Base-by-base conservation (phyloP, 2,797 vertebrate genomes). In the Manis crassicaudata region DNA sequence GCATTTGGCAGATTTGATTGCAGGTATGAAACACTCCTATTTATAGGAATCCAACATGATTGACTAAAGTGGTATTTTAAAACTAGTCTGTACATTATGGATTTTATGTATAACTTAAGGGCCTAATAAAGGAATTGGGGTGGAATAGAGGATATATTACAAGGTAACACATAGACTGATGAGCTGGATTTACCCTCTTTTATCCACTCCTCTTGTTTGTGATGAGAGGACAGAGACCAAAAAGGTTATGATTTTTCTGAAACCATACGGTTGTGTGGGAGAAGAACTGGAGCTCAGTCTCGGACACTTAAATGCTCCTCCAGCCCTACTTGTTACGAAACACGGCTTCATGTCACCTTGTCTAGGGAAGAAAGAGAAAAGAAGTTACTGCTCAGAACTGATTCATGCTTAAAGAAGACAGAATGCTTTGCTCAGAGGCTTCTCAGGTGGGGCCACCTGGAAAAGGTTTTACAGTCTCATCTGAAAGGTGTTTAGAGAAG, bases 1-100 rank as follows among this genome's bases (percentile, higher is more conserved):
- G 20, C 75, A 43, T 89, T 96, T 96, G 79, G 5, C 62, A 89
- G 46, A 83, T 82, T 87, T 91, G 86, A 92, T 83, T 97, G 80
- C n/a, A 92, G 56, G 3, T 92, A 83, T 56, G 25, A 95, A 93
- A 92, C 72, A 35, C 27, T 75, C 5, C 1, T 94, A n/a, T 37
- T 84, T 94, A 75, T 86, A 29, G 54, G 58, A 95, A 58, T 80
- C 43, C n/a, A 75, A 40, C 29, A 40, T 80, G 54, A 92, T 60
- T 84, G 37, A 79, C 23, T 75, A 82, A 46, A 90, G 76, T 83
- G 5, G 16, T 56, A 73, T 72, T 92, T 94, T 76, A 54, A 90
- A 81, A 75, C 58, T 37, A 73, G 56, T 81, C 90, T 92, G 81
- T 86, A 72, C 9, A 2, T 63, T 70, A 75, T 77, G 7, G 18